Conservation (phyloP, 2,888 invertebrate genomes). For the Apodemia hepburni region DNA sequence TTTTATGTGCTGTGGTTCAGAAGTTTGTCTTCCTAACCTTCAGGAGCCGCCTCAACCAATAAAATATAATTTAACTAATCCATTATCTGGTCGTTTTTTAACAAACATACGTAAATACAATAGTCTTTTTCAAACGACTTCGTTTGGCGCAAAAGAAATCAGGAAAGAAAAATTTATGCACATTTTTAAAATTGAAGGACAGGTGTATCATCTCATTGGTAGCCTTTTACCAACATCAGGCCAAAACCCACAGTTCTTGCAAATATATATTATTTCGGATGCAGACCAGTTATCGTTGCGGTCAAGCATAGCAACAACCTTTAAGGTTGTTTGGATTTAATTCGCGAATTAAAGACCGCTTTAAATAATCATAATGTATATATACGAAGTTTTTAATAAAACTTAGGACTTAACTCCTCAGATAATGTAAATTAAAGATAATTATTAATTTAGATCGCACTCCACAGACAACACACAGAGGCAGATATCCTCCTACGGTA, state of each 20-base stretch:
- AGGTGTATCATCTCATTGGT: constrained; percentile 39
- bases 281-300: background rate
- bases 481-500: constrained; percentile 35
- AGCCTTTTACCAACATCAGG: constrained; percentile 34
- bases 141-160: constrained; percentile 34
- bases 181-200: constrained; percentile 39
- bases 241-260: constrained; percentile 37
- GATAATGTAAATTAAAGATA: constrained; percentile 17
- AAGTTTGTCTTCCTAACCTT: constrained; percentile 30
- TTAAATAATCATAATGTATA: constrained; percentile 36
- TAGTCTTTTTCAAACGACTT: constrained; percentile 35
- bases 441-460: constrained; percentile 38
- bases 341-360: constrained; percentile 31
- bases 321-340: background rate
- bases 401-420: background rate
- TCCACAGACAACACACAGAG: constrained; percentile 38
- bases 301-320: background rate
- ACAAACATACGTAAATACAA: constrained; percentile 24
- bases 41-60: constrained; percentile 32
- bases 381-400: constrained; percentile 33
- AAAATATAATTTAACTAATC: constrained; percentile 5
- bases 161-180: constrained; percentile 34
- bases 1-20: constrained; percentile 33
- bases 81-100: constrained; percentile 20
- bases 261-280: constrained; percentile 20